Evolutionary conservation across 2,888 invertebrate genomes (phyloP).

Genomic region (Syrista parreyssii): DNA sequence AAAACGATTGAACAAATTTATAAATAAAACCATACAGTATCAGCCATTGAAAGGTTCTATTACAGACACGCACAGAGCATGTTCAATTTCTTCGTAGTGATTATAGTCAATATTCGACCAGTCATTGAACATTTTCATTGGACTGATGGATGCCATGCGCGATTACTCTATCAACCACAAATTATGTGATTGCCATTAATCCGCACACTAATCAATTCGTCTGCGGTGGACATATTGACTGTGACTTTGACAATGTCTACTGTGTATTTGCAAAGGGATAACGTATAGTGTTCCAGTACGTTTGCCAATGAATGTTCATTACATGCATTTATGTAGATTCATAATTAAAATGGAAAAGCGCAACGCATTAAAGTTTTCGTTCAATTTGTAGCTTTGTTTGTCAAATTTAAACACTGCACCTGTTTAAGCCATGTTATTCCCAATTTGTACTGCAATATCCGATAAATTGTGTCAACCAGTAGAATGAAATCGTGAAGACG

Average conservation of each 20-base stretch:
- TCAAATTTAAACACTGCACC: not conserved
- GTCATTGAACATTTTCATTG: not conserved
- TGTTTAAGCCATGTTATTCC: not conserved
- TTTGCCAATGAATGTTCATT: not conserved
- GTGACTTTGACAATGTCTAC: not conserved
- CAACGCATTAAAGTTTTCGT: not conserved
- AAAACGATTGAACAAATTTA: not conserved
- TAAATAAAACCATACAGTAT: not conserved
- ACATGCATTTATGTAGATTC: not conserved
- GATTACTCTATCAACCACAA: not conserved
- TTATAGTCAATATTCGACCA: not conserved
- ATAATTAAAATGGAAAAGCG: not conserved
- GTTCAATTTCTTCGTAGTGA: not conserved
- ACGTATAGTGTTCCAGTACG: not conserved
- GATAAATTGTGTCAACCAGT: not conserved
- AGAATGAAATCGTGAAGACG: not conserved
- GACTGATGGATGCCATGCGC: not conserved
- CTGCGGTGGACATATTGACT: not conserved
- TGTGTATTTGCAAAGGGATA: not conserved
- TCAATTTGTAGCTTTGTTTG: not conserved
- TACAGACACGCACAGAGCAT: not conserved
- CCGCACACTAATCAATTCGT: not conserved
- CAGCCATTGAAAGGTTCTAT: no score
- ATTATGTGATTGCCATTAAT: not conserved
- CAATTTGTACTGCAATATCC: not conserved